Evolutionary conservation across 2,888 invertebrate species (phyloP), one percentile per base, ranked within the genome.

Genomic region (Cheilosia soror): DNA sequence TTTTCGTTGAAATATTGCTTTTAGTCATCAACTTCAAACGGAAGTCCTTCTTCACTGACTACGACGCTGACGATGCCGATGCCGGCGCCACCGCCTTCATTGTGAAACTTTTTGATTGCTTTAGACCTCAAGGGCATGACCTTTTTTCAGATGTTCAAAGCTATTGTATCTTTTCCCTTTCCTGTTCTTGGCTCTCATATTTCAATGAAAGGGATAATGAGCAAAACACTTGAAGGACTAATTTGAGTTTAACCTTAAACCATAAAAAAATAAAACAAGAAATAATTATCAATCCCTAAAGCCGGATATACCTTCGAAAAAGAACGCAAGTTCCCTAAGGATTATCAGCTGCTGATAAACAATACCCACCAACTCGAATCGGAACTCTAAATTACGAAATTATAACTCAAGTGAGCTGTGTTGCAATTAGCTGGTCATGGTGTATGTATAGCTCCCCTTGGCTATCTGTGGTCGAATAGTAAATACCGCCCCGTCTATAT

Each of bases 81-180:
- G 15, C 69, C 11, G 20, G 49, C 15, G 40, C 53, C 31, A 20
- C 60, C 68, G 31, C 49, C 68, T 42, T 76, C 42, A 51, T 68
- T 68, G 49, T 55, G 47, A 40, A 77, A 77, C 53, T 71, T 78
- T 69, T 55, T 78, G 69, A 78, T 71, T 71, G 69, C 69, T 49
- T 57, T 63, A 25, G 47, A 78, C 78, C 62, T 78, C 29, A 47
- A 57, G 51, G 69, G 49, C 69, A 49, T 63, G 57, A 62, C 53
- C 78, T 29, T 69, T 77, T 62, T 60, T 31, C 25, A 49, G 27
- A 29, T 27, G 27, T 40, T 65, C 25, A 9, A 13, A 65, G 13
- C 33, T 68, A 7, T 25, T 49, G 11, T 49, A 49, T 49, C 11
- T 51, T 44, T 55, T 20, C 9, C 4, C 4, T 37, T 25, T n/a